A percentile compares a stretch with the other conserved stretches of the same genome.
phyloP scores from a whole-genome alignment of 2,797 vertebrate species.

The Rousettus madagascariensis region DNA sequence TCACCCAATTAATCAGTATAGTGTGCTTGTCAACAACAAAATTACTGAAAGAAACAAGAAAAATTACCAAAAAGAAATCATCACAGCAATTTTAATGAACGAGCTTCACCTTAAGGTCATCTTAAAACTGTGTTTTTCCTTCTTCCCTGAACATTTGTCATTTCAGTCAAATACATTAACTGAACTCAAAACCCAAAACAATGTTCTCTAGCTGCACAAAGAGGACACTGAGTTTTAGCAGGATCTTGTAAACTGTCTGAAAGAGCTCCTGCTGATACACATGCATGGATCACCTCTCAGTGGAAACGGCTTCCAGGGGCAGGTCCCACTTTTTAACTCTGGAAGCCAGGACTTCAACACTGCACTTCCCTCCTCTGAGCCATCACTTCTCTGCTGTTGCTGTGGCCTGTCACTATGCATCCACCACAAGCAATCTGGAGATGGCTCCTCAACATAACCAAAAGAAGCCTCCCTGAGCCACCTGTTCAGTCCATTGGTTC shows the following conservation, averaged over 20 bases:
- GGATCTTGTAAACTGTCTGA: background rate
- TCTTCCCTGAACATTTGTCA: background rate
- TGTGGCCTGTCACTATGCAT: background rate
- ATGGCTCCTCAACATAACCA: background rate
- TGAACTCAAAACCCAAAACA: background rate
- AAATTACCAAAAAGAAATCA: background rate
- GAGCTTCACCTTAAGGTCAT: background rate
- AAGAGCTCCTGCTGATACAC: background rate
- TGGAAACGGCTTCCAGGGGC: background rate
- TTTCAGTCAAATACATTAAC: background rate
- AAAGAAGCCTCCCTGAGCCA: background rate
- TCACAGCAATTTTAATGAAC: background rate
- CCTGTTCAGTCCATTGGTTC: background rate
- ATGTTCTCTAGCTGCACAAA: background rate
- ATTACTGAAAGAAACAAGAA: background rate
- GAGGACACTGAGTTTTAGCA: background rate
- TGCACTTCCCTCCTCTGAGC: background rate
- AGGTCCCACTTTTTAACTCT: background rate
- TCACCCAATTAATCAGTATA: background rate
- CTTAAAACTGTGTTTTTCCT: background rate
- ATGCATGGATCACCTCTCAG: background rate
- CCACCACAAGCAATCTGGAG: background rate
- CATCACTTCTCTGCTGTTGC: background rate
- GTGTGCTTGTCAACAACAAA: background rate
- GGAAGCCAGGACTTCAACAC: background rate